Evolutionary conservation across 2,113 vertebrate species (phyloP), one percentile per base, ranked within the genome.

Genomic region (Gopherus evgoodei): DNA sequence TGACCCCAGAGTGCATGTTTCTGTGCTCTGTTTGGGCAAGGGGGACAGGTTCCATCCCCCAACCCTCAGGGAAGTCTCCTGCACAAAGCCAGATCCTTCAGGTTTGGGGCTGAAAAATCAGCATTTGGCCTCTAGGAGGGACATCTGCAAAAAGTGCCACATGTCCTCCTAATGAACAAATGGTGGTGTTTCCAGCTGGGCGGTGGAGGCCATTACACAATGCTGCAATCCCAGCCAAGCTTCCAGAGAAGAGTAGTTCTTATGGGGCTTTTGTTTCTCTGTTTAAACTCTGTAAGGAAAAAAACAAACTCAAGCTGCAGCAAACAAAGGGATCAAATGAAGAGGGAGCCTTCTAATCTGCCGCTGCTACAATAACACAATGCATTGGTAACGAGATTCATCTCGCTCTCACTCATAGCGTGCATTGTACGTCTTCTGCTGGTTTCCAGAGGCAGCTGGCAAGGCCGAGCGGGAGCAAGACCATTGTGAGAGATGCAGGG

Each of bases 151-250:
- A 87, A 94, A 86, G 21, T 22, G 65, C 19, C 65, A 69, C 62
- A 72, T 21, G 8, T 31, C 88, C 83, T 65, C 89, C 80, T 65
- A 62, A 88, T 49, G 62, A 87, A 91, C 56, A 84, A 90, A 95
- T 87, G 49, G 83, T 87, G 84, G 75, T 96, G 92, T 96, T 97
- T 96, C 93, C 90, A 95, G 91, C 90, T 95, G 76, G 80, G 83
- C 69, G 59, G 87, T 82, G 59, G 47, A 75, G 50, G 76, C 69
- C 72, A 62, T 95, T 96, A 86, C 95, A 90, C 90, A 96, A 93
- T 1, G 1, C 0, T 0, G 81, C 47, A 22, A 47, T 57, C 59
- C 31, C 72, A 78, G 95, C 91, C 93, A 96, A 83, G 59, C 65
- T 94, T 94, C 54, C 90, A 96, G 69, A 38, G 84, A 94, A 50